Percentiles rank a stretch among this genome's conserved stretches.
Evolutionary conservation across 2,888 invertebrate genomes (phyloP).

Genomic region (Busseola fusca): DNA sequence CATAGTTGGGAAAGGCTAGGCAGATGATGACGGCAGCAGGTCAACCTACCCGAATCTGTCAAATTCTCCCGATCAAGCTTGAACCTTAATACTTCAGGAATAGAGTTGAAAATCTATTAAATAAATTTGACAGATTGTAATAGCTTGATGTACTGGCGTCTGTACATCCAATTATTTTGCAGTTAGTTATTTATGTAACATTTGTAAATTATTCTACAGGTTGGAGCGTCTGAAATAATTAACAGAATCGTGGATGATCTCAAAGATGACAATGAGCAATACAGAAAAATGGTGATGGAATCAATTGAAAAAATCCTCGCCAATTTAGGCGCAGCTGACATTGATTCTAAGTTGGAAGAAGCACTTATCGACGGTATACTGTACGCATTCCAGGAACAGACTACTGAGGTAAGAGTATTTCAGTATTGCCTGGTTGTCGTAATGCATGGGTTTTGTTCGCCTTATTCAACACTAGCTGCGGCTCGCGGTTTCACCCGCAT

Average conservation of each 20-base stretch:
- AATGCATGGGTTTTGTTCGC: not conserved
- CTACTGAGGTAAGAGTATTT: constrained; percentile 93
- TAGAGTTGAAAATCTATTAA: too few species aligned
- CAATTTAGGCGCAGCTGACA: constrained; percentile 98
- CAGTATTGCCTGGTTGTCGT: not conserved
- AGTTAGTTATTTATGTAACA: not conserved
- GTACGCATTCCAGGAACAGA: constrained; percentile 99
- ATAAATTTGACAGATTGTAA: too few species aligned
- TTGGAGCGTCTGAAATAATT: constrained; percentile 99
- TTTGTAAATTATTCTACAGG: constrained; percentile 76
- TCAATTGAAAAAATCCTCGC: constrained; percentile 99
- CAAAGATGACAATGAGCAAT: constrained; percentile 99
- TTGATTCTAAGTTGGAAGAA: constrained; percentile 99
- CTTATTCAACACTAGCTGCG: not conserved
- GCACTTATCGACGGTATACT: constrained; percentile 99
- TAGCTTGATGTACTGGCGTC: too few species aligned
- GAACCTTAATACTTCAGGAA: too few species aligned
- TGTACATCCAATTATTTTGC: not conserved
- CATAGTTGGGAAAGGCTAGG: too few species aligned
- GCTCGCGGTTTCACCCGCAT: too few species aligned
- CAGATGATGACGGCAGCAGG: too few species aligned
- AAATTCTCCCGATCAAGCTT: too few species aligned
- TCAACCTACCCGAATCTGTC: too few species aligned
- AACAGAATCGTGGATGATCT: constrained; percentile 99
- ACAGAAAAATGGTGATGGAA: constrained; percentile 99